Conservation (phyloP, 92 coral and sea anemone genomes). For the Porites divaricata region DNA sequence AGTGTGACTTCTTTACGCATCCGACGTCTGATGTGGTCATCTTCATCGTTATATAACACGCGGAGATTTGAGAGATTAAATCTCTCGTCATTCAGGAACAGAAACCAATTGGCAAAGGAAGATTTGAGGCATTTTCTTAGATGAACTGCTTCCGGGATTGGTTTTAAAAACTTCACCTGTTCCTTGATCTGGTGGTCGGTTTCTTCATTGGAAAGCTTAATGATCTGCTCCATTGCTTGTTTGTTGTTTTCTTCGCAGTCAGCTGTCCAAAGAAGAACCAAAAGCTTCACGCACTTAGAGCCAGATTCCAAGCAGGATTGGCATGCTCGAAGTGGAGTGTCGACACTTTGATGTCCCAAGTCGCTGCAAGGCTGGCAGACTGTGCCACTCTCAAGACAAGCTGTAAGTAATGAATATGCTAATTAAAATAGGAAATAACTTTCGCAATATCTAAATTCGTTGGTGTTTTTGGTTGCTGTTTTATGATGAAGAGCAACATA, state of each 20-base stretch:
- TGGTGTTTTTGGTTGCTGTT: background rate
- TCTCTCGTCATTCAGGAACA: slow-evolving; percentile 15
- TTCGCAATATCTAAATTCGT: background rate
- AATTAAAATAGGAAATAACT: too few species aligned
- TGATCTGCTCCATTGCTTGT: slow-evolving; percentile 53
- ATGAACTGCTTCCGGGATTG: slow-evolving; percentile 62
- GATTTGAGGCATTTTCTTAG: slow-evolving; percentile 55
- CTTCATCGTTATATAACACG: slow-evolving; percentile 42
- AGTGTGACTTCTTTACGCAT: slow-evolving; percentile 29
- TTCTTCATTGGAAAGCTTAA: slow-evolving; percentile 2
- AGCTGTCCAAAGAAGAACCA: slow-evolving; percentile 43
- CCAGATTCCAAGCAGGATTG: slow-evolving; percentile 28
- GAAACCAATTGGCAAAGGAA: slow-evolving; percentile 46
- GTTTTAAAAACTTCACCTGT: slow-evolving; percentile 15
- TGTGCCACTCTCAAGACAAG: slow-evolving; percentile 14
- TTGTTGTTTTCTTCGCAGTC: slow-evolving; percentile 56
- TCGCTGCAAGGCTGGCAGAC: slow-evolving; percentile 41
- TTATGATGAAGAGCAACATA: background rate
- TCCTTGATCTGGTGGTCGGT: slow-evolving; percentile 19
- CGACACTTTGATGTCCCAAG: slow-evolving; percentile 22
- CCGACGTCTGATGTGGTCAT: slow-evolving; percentile 10
- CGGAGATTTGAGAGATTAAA: slow-evolving; percentile 43
- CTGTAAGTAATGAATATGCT: background rate
- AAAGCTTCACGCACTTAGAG: slow-evolving; percentile 30
- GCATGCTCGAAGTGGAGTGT: slow-evolving; percentile 36